Evolutionary conservation across 1,140 invertebrate species (phyloP), one percentile per base, ranked within the genome.

Genomic region (Monochamus saltuarius): DNA sequence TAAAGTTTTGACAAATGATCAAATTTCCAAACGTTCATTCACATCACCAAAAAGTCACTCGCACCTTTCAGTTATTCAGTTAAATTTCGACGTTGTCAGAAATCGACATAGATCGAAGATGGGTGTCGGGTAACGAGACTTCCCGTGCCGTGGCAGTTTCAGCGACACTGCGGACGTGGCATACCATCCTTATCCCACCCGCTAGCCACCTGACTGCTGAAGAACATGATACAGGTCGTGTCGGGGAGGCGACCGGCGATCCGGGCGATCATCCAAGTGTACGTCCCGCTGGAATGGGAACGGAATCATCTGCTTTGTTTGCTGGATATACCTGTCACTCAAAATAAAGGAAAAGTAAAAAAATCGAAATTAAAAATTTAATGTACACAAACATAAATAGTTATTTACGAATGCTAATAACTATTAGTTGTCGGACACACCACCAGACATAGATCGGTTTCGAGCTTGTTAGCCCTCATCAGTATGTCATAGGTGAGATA

Each of bases 201-300:
- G 60, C 60, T 57, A 51, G 43, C 60, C 60, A 62, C 60, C 60
- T 62, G 60, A 56, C 60, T 56, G 47, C 38, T 19, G 14, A 19
- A 35, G 14, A 61, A 52, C 43, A 34, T 22, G 46, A 56, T 50
- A 42, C 47, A 35, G 13, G 36, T 34, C 34, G 13, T 35, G 47
- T 29, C 10, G 29, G 35, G 29, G 39, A 7, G 34, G 9, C 36
- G 16, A 17, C 39, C 14, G 4, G 4, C 39, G 52, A 54, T 54
- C 36, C 39, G 39, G 39, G 29, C 13, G 19, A 42, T 29, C 53
- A 22, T 43, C 34, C 40, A 55, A 19, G 53, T 17, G 52, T 29
- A 40, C 53, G 40, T 55, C 39, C 39, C 35, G 14, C 9, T 13
- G n/a, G 37, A 16, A 36, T 47, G 54, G 10, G 14, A 38, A 37